Evolutionary conservation across 2,113 vertebrate species (phyloP).

Genomic region (Pituophis catenifer): DNA sequence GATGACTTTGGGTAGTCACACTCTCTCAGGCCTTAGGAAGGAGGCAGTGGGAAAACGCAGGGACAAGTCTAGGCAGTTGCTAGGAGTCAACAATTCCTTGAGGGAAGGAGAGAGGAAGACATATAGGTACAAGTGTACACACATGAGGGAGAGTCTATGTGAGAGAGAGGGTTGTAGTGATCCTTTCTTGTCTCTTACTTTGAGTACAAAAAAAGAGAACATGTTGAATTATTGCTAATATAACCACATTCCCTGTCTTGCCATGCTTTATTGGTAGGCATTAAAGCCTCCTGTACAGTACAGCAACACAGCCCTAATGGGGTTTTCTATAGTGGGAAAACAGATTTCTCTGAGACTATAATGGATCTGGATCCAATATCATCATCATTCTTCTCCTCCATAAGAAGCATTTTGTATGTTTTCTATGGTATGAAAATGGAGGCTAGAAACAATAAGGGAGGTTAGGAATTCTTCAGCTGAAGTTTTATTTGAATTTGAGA

Average conservation of each 20-base stretch:
- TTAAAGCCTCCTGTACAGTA: not conserved
- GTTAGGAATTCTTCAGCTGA: not conserved
- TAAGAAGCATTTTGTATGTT: not conserved
- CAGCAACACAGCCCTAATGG: not conserved
- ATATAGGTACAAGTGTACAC: not conserved
- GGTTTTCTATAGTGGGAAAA: not conserved
- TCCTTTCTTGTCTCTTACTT: not conserved
- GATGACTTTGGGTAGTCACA: not conserved
- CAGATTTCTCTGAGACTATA: not conserved
- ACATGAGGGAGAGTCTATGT: not conserved
- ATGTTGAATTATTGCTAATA: not conserved
- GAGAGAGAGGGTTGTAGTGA: not conserved
- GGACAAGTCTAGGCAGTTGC: not conserved
- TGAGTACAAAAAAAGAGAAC: not conserved
- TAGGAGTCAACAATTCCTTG: not conserved
- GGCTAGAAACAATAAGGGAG: not conserved
- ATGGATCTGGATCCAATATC: not conserved
- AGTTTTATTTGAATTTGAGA: not conserved
- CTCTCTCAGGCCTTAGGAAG: not conserved
- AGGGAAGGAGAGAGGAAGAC: not conserved
- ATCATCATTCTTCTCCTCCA: not conserved
- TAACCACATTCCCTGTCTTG: not conserved
- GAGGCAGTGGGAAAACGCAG: not conserved
- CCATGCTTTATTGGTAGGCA: not conserved
- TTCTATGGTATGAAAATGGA: not conserved